Evolutionary conservation across 2,113 vertebrate genomes (phyloP), one percentile per base, ranked within the genome.

Genomic region (Rutilus rutilus): DNA sequence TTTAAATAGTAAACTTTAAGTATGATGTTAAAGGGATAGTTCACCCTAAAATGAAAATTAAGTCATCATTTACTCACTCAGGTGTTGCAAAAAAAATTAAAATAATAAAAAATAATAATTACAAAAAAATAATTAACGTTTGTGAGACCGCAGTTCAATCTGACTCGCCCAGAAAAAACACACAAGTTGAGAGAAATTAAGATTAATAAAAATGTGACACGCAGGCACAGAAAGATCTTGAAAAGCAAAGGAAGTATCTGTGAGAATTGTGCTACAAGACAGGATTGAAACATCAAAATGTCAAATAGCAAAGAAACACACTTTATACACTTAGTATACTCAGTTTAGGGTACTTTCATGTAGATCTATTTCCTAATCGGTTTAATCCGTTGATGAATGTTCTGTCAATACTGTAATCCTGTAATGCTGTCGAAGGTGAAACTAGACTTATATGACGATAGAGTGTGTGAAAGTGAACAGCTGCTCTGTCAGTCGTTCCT

Each of bases 371-470:
- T 65, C 8, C 19, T 64, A 45, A 17, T 45, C 0, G 3, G 39
- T 64, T 64, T 27, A 80, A 47, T 65, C 36, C 60, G 47, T 7
- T 45, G 57, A 25, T 81, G 39, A 30, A 65, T 30, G 78, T 64
- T 81, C 15, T 19, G 57, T 65, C 59, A 45, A 80, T 64, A 64
- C 39, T 30, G 14, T 80, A 47, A 81, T 81, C 78, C 59, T 30
- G 78, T 21, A 81, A 39, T 17, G 15, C 36, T 27, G n/a, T 50
- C 47, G 15, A 50, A 65, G 36, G 60, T 25, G 78, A 65, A 81
- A 27, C 4, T 30, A n/a, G 36, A 25, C 39, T 23, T 79, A 15
- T 60, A 42, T 52, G 74, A 77, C 9, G 47, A 27, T 11, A 17
- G 23, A 62, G 57, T 62, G 11, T 79, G 54, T 79, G 33, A 42